Evolutionary conservation across 2,888 invertebrate genomes (phyloP), one percentile per base, ranked within the genome.

Genomic region (Scaptomyza caliginosa): DNA sequence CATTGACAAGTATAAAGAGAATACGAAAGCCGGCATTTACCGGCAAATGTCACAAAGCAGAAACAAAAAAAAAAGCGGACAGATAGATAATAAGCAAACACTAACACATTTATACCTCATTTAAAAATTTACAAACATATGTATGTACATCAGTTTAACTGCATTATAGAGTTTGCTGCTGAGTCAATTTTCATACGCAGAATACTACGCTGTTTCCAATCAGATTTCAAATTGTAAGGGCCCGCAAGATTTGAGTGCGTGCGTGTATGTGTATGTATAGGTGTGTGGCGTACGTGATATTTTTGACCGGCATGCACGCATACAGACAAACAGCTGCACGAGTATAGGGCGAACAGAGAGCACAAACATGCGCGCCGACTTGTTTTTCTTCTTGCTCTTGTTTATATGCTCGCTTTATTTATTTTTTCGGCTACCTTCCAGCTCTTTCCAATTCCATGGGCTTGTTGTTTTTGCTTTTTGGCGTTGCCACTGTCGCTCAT

Each of bases 281-380:
- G 45, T 48, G 30, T 50, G 34, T 52, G 79, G 81, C 43, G 54
- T 82, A 86, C 83, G 80, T 86, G 86, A 83, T 79, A 71, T 68
- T 72, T 51, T 58, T 54, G 56, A 40, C 74, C 80, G 69, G 67
- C 76, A 54, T 68, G 63, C 75, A 81, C 76, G 65, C 83, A 85
- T 60, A 65, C 65, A 40, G 17, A 3, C 52, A 48, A 49, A 50
- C 56, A 55, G 45, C 39, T 49, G 43, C 26, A 13, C 17, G 5
- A 50, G 50, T 24, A 48, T 50, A 34, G 48, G 45, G 56, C 32
- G 34, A 17, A n/a, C 17, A 28, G 34, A 45, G 17, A 34, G 56
- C 32, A 51, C 34, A 64, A 67, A 62, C 72, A 67, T 75, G 66
- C 67, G 67, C 65, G 51, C 54, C 64, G 67, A 81, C 74, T 77